Percentiles rank a stretch among this genome's conserved stretches.
Evolutionary conservation across 92 coral and sea anemone species (phyloP).

Genomic region (Plumapathes pennacea): DNA sequence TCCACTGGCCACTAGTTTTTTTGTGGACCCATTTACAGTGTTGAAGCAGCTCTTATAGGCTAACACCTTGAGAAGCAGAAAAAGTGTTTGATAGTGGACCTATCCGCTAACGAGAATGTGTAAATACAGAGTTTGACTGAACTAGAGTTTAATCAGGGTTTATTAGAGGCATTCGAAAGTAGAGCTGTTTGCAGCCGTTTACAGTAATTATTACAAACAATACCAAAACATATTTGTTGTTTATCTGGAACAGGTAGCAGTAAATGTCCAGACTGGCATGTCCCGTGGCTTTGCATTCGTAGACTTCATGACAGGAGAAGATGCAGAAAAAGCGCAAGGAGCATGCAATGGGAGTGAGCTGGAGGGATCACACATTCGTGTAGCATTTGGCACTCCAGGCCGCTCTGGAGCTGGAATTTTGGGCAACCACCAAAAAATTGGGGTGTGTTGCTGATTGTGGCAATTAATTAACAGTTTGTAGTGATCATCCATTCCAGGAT

Average conservation of each 20-base stretch:
- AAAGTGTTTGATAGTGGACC: no score
- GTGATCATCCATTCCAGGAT: not conserved
- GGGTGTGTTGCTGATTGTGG: not conserved
- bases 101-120: no score
- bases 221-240: not conserved
- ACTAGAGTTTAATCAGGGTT: no score
- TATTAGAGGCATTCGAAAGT: no score
- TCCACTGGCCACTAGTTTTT: not conserved
- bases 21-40: not conserved
- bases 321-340: conserved; percentile 82
- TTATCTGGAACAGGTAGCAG: conserved; percentile 57
- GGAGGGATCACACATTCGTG: conserved; percentile 73
- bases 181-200: not conserved
- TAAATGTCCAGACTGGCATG: conserved; percentile 52
- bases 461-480: not conserved
- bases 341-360: conserved; percentile 74
- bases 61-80: not conserved
- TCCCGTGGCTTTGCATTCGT: conserved; percentile 95
- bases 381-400: conserved; percentile 95
- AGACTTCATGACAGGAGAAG: conserved; percentile 73
- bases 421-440: conserved; percentile 27
- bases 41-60: not conserved
- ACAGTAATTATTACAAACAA: not conserved
- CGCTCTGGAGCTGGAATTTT: conserved; percentile 75
- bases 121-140: no score